A percentile compares a stretch with the other conserved stretches of the same genome.
Conservation (phyloP, 2,797 vertebrate species). For the Huso huso region DNA sequence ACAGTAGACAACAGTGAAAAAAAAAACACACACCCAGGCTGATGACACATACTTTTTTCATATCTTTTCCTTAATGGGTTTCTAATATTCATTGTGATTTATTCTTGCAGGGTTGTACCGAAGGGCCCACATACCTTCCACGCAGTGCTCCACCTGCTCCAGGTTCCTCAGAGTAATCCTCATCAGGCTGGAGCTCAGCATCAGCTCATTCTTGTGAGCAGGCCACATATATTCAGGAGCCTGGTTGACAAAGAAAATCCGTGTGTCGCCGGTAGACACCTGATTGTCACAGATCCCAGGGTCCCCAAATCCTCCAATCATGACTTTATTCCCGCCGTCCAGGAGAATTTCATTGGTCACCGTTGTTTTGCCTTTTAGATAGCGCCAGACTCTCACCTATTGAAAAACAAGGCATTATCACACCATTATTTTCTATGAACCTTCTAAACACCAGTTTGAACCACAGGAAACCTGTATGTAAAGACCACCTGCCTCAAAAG, state of each 20-base stretch:
- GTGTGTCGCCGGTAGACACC: slow-evolving; percentile 89
- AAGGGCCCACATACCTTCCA: slow-evolving; percentile 74
- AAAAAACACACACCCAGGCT: too few relatives aligned
- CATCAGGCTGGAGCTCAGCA: slow-evolving; percentile 98
- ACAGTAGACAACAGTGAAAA: neutral
- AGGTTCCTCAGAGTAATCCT: slow-evolving; percentile 94
- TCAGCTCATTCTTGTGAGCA: slow-evolving; percentile 83
- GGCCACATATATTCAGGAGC: slow-evolving; percentile 73
- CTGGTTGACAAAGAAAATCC: slow-evolving; percentile 96
- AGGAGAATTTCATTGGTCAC: slow-evolving; percentile 77
- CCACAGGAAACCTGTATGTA: neutral
- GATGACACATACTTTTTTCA: too few relatives aligned
- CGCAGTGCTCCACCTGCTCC: slow-evolving; percentile 92
- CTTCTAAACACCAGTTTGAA: too few relatives aligned
- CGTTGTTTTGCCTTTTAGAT: slow-evolving; percentile 81
- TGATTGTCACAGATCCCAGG: slow-evolving; percentile 94
- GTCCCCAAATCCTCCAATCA: slow-evolving; percentile 92
- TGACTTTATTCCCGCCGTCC: slow-evolving; percentile 92
- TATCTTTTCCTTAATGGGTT: too few relatives aligned
- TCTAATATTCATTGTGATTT: too few relatives aligned
- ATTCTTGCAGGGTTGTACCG: neutral
- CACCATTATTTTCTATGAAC: too few relatives aligned
- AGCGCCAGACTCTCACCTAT: slow-evolving; percentile 94
- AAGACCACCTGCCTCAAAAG: too few relatives aligned
- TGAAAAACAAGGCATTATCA: neutral